Conservation (phyloP, 2,888 invertebrate species). For the Dusona sp. region DNA sequence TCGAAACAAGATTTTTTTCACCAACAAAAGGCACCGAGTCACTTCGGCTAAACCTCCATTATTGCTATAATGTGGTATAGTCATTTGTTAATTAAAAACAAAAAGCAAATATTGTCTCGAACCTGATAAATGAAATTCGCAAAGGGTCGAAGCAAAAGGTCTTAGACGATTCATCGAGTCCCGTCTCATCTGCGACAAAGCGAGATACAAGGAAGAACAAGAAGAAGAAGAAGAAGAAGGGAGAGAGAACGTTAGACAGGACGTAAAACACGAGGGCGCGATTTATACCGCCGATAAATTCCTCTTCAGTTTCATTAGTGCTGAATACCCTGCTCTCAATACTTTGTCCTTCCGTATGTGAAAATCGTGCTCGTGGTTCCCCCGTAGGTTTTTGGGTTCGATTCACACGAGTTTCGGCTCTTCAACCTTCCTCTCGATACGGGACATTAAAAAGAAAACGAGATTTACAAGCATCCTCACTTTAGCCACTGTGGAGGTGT, state of each 20-base stretch:
- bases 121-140: constrained; percentile 27
- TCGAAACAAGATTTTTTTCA: background rate
- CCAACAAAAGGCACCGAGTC: constrained; percentile 26
- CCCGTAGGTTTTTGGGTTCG: constrained; percentile 10
- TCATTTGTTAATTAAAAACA: constrained; percentile 7
- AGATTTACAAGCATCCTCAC: constrained; percentile 59
- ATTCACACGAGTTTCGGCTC: constrained; percentile 35
- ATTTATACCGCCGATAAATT: constrained; percentile 83
- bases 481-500: too few relatives aligned
- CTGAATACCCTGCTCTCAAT: constrained; percentile 51
- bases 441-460: constrained; percentile 60
- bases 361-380: constrained; percentile 38
- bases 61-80: background rate
- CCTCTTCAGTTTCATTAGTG: constrained; percentile 82
- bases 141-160: background rate
- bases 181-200: constrained; percentile 43
- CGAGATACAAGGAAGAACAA: constrained; percentile 2
- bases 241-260: constrained; percentile 14
- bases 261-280: constrained; percentile 70
- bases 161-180: constrained; percentile 75
- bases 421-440: constrained; percentile 11
- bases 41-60: background rate
- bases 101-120: constrained; percentile 26
- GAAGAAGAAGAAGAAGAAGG: constrained; percentile 20
- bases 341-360: constrained; percentile 52